A percentile compares a stretch with the other conserved stretches of the same genome.
Evolutionary conservation across 2,888 invertebrate species (phyloP).

Genomic region (Apamea monoglypha): DNA sequence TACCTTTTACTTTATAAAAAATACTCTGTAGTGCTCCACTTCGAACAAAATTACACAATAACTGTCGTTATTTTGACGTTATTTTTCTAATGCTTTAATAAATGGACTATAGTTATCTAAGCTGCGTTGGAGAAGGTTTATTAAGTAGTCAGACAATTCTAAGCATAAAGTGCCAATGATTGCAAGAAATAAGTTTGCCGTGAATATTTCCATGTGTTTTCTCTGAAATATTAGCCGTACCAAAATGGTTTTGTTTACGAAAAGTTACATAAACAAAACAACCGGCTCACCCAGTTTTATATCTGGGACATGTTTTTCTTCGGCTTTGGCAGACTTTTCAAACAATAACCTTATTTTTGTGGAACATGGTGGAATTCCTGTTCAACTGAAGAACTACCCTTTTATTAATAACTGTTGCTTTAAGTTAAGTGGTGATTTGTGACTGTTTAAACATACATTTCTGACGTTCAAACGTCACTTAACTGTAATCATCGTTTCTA

Average conservation of each 20-base stretch:
- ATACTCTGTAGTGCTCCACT: background rate
- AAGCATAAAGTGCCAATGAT: background rate
- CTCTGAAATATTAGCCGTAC: constrained; percentile 36
- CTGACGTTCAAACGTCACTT: background rate
- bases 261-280: constrained; percentile 34
- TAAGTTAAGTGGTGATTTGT: too few relatives aligned
- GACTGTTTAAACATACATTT: too few relatives aligned
- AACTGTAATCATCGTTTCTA: background rate
- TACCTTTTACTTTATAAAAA: background rate
- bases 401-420: background rate
- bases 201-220: constrained; percentile 15
- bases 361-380: background rate
- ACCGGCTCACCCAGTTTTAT: constrained; percentile 19
- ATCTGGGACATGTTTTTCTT: constrained; percentile 42
- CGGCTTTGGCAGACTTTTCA: background rate
- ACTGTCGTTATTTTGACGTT: background rate
- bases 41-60: background rate
- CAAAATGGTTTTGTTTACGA: constrained; percentile 61
- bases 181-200: background rate
- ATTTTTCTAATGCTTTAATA: background rate
- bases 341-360: constrained; percentile 15
- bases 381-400: background rate
- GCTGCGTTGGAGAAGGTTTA: background rate
- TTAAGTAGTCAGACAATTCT: background rate
- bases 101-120: background rate